Base-by-base conservation (phyloP, 2,888 invertebrate genomes). In the Xanthostigma xanthostigma region DNA sequence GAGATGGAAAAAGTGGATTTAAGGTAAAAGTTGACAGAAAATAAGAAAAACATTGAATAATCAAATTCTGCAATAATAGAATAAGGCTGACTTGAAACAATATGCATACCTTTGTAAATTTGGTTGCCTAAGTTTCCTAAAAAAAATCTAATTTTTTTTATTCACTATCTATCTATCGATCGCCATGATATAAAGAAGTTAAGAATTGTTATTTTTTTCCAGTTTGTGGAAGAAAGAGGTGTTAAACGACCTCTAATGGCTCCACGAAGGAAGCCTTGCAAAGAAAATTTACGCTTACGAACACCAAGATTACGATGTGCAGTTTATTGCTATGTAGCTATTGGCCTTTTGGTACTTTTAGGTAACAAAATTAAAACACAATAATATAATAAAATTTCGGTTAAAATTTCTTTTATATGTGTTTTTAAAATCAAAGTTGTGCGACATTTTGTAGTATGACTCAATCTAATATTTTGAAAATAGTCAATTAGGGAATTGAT, bases 221-320 rank as follows among this genome's bases (percentile, higher is more conserved):
- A 79, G 72, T 64, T 77, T 49, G 74, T 73, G 49, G 79, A 82
- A 58, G 82, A 83, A 54, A 72, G 79, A 55, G 80, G 79, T 4
- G 74, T 81, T 3, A 83, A 83, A 62, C 69, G 80, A 49, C 84
- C 84, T 0, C 63, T 84, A 17, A 84, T 84, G 84, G 79, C 84
- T 11, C 82, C 83, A 1, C 71, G 82, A 48, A 73, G 79, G 55
- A 81, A 77, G 60, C 64, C 65, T 47, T 69, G 69, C 54, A 69
- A 66, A 53, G 59, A 64, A 14, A 62, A 69, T 53, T 66, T 70
- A 37, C 68, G 74, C 33, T 67, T 72, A 48, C 66, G 73, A 60
- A 72, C 70, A 54, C 64, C 72, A 35, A 75, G 70, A 64, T 70
- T 72, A 43, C 69, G 78, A 48, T 76, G 80, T 57, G 74, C 75